Base-by-base conservation (phyloP, 2,888 invertebrate genomes). In the Rhyacophila evoluta region DNA sequence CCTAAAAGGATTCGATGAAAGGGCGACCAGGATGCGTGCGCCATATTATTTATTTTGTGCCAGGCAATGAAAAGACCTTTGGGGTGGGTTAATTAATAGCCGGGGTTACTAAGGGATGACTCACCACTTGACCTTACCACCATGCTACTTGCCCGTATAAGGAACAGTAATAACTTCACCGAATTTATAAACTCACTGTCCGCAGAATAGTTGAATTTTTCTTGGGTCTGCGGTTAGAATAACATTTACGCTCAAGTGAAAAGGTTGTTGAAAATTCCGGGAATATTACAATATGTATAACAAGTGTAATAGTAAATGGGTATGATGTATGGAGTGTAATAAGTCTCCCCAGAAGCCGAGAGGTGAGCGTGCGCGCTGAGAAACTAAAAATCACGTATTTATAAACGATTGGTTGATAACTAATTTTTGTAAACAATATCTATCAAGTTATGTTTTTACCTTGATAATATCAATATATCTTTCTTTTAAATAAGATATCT, bases 31-130 rank as follows among this genome's bases (percentile, higher is more conserved):
- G 55, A 55, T 55, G 55, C 55, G 55, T 55, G 55, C 12, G 55
- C 55, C 19, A 25, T 55, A 55, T 55, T 55, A 55, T 55, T 55
- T 55, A 55, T 55, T 55, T 55, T 55, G 55, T 55, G 25, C 55
- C 8, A 55, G 55, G 55, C 55, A 55, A 25, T 55, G 55, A 55
- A 55, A 55, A 19, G 19, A 55, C 15, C 6, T 25, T 12, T 25
- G 55, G 55, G 55, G 55, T 55, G 55, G 19, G 55, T 25, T 55
- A 55, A 55, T 55, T 55, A 55, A 55, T 55, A 19, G 55, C 15
- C 10, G 19, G 55, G 55, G 55, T 55, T 55, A 19, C 19, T 55
- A 19, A 55, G 55, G 25, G 55, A 55, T 55, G 55, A 55, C 55
- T 55, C 55, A 55, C 55, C 55, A 25, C 55, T 55, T 55, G 55